Base-by-base conservation (phyloP, 2,888 invertebrate species). In the Alloscopus bannaensis region DNA sequence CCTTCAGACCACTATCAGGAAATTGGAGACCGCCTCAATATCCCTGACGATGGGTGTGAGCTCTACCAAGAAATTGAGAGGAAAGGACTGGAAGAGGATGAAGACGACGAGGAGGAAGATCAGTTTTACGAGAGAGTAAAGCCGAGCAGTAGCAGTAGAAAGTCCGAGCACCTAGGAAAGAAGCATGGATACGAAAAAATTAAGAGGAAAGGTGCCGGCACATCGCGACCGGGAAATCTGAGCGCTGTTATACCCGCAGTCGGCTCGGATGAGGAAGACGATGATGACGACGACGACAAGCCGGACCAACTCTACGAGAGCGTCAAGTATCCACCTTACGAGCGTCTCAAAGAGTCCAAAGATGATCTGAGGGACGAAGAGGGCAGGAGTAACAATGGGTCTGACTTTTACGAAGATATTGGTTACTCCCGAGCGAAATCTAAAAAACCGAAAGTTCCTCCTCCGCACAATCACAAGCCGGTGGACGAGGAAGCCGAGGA, bases 121-220 rank as follows among this genome's bases (percentile, higher is more conserved):
- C 75, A 85, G 31, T 84, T 85, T 79, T 85, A 85, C 64, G 85
- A 85, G 68, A 73, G 76, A 22, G 85, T 85, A 8, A 84, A 77
- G 28, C 75, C 83, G 2, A 59, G 52, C n/a, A 42, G 24, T 3
- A 29, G 26, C 52, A 28, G 16, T 20, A 69, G 59, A 40, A 36
- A 24, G 3, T 20, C 22, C 6, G 31, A 29, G 8, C 11, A 11
- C 3, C 16, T 28, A 1, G 65, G 73, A 24, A 68, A 80, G 28
- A 85, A 85, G 47, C 85, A 85, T 57, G 85, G 85, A 6, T 85
- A 85, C 60, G 85, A 84, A 55, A 85, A 84, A 55, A 64, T 85
- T 8, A 83, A 82, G 52, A 81, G 81, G 68, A 84, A 84, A 59
- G 60, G 47, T 13, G 68, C 36, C 16, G 20, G 42, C 2, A 59